phyloP scores from a whole-genome alignment of 1,140 invertebrate genomes.

The Anastatus disparis region DNA sequence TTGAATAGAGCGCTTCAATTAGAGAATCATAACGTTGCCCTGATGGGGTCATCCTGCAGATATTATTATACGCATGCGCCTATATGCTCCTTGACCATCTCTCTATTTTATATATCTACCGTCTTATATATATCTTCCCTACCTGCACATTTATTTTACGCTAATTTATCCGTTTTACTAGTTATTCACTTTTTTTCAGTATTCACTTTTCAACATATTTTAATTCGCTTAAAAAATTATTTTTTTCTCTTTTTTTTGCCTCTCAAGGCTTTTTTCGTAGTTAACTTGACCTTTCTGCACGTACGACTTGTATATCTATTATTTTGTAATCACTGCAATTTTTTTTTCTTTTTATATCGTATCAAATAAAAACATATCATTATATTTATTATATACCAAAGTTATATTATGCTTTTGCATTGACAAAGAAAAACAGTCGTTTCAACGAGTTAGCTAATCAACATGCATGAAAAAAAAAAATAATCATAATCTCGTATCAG shows the following conservation, averaged over 20 bases:
- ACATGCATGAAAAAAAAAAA: neutral
- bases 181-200: too few species aligned
- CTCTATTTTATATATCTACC: too few species aligned
- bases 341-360: conserved; percentile 28
- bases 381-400: conserved; percentile 30
- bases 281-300: too few species aligned
- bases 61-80: conserved; percentile 46
- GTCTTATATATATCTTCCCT: too few species aligned
- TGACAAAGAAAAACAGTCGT: conserved; percentile 19
- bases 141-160: too few species aligned
- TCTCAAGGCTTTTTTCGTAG: neutral
- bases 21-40: conserved; percentile 65
- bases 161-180: too few species aligned
- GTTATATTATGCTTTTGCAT: conserved; percentile 14
- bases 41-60: conserved; percentile 58
- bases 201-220: too few species aligned
- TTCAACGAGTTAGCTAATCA: conserved; percentile 17
- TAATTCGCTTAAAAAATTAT: too few species aligned
- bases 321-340: conserved; percentile 35
- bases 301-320: conserved; percentile 15
- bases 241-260: neutral
- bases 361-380: conserved; percentile 33
- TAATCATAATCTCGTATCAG: too few species aligned
- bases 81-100: neutral
- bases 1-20: conserved; percentile 64